Base-by-base conservation (phyloP, 2,797 vertebrate genomes). In the Prunella strophiata region DNA sequence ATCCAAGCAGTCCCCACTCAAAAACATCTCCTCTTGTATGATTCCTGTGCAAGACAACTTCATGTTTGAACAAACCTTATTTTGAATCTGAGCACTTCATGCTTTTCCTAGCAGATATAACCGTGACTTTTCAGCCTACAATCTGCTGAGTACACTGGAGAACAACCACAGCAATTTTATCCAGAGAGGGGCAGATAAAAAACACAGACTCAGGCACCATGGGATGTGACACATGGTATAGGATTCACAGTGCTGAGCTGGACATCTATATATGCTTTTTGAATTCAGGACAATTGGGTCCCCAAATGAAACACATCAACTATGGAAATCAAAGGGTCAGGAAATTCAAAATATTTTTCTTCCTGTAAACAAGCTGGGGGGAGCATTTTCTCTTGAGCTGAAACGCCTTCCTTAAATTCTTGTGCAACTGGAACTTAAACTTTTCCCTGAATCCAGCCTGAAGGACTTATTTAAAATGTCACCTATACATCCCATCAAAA, bases 221-320 rank as follows among this genome's bases (percentile, higher is more conserved):
- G 38, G 52, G 8, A 59, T 45, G 25, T 34, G n/a, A 50, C 32
- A 13, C 0, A 5, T 26, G 15, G 5, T 23, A 6, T 5, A 66
- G 40, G 36, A 63, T 32, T 34, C 34, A 12, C 7, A 21, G 9
- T 10, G 8, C 16, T 68, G 29, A 71, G 38, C 21, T 48, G 71
- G 38, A 23, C 23, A 59, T 1, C 16, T 57, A 22, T 7, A 8
- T 5, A 16, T 1, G 5, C 0, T 59, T 71, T 73, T n/a, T 27
- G 29, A 77, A 74, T 52, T 25, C 1, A 3, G 29, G 16, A 58
- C 20, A 74, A 22, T 21, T 36, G 48, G 16, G 4, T 52, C 14
- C 16, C 32, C 0, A 0, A 52, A 15, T 20, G 29, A 91, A 83
- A 75, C 11, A 51, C 6, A 30, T 54, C 36, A 43, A 16, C 19